Base-by-base conservation (phyloP, 2,797 vertebrate genomes). In the Poeciliopsis infans region DNA sequence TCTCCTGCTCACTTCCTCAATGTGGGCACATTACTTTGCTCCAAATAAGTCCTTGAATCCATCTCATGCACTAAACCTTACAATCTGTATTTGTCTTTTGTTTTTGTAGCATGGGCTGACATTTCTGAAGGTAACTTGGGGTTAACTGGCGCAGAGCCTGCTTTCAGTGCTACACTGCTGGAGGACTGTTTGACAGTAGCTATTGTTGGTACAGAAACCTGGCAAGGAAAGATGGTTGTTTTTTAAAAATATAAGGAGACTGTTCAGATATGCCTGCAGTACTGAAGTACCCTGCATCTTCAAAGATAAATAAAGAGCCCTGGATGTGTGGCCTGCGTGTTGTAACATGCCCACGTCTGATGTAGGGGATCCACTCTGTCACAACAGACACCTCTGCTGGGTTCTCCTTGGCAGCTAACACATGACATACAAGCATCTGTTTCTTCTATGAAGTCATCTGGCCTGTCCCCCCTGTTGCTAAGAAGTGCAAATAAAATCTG, bases 401-500 rank as follows among this genome's bases (percentile, higher is more conserved):
- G 61, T 66, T 36, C 18, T 66, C 61, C 16, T 66, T 39, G 61
- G 33, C 18, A 23, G 7, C 4, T 39, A 66, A 36, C 61, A 39
- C 61, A 66, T 36, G 18, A 39, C 33, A 66, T 39, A 66, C 61
- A 39, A 39, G 61, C 33, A 66, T 66, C 61, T 66, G 61, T 66
- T 39, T 66, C 33, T 66, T 66, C 20, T 10, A 66, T 39, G 20
- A 66, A 66, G 7, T 66, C 61, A 66, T 23, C 18, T 66, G 8
- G 33, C 20, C 36, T 39, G 61, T 11, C 61, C 59, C 7, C 18
- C 33, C 33, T 23, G 33, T 66, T 39, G 20, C 36, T 39, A 20
- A 66, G 7, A 66, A 39, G 36, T 3, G 23, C 6, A 66, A 20
- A 39, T 66, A 68, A 23, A 23, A 68, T 23, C 33, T 4, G 16